Conservation (phyloP, 2,888 invertebrate genomes). For the Hedya salicella region DNA sequence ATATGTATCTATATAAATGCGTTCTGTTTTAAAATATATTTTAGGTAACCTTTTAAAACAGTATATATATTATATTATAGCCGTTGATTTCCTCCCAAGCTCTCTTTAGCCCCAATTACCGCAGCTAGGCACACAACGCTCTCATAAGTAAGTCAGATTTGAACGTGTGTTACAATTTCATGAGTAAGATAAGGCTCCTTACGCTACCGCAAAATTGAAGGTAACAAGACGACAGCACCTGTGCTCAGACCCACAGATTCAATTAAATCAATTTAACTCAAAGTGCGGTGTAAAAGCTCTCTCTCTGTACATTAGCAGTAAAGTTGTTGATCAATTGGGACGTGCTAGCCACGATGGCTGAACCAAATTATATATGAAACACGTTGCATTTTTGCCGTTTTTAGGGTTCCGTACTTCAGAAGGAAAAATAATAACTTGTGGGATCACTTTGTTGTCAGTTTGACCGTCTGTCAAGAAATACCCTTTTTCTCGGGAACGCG, state of each 20-base stretch:
- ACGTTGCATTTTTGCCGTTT: too few relatives aligned
- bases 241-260: conserved; percentile 16
- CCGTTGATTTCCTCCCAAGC: background rate
- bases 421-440: too few relatives aligned
- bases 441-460: too few relatives aligned
- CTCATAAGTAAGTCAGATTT: background rate
- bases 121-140: background rate
- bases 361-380: too few relatives aligned
- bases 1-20: too few relatives aligned
- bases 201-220: conserved; percentile 4
- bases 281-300: conserved; percentile 25
- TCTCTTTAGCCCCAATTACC: background rate
- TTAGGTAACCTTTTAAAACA: too few relatives aligned
- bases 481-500: too few relatives aligned
- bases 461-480: too few relatives aligned
- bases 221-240: background rate
- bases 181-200: background rate
- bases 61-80: background rate
- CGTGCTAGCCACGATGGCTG: too few relatives aligned
- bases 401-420: too few relatives aligned
- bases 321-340: background rate
- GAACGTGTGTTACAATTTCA: background rate
- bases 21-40: too few relatives aligned
- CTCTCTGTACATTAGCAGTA: conserved; percentile 11
- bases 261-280: conserved; percentile 21